A percentile compares a stretch with the other conserved stretches of the same genome.
Evolutionary conservation across 1,140 invertebrate species (phyloP).

Genomic region (Drosophila subpulchrella): DNA sequence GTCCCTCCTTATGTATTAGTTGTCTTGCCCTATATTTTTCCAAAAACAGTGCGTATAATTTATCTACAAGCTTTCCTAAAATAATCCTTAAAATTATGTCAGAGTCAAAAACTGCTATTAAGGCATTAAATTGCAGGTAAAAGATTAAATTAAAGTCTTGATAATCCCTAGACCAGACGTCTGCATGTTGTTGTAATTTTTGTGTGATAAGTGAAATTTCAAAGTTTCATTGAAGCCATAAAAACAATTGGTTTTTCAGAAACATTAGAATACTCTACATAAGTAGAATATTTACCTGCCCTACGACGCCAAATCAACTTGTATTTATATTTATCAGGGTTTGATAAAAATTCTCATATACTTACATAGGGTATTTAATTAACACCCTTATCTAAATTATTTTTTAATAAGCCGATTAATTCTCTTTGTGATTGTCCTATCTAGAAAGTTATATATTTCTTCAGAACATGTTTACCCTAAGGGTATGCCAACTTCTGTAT

Average conservation of each 20-base stretch:
- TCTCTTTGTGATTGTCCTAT: slow-evolving; percentile 10
- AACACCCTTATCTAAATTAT: not conserved
- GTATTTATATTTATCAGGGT: not conserved
- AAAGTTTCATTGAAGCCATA: slow-evolving; percentile 22
- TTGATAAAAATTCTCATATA: not conserved
- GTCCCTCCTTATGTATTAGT: too few relatives aligned
- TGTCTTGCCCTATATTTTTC: not conserved
- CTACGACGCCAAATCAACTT: not conserved
- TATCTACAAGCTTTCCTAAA: not conserved
- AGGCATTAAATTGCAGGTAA: slow-evolving; percentile 2
- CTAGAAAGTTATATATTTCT: not conserved
- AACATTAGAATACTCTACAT: slow-evolving; percentile 11
- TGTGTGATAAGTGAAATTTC: slow-evolving; percentile 16
- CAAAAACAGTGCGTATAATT: not conserved
- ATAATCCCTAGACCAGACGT: slow-evolving; percentile 45
- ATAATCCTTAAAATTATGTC: not conserved
- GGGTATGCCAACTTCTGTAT: slow-evolving; percentile 32
- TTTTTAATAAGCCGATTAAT: not conserved
- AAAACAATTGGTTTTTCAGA: slow-evolving; percentile 9
- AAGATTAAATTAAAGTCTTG: slow-evolving; percentile 33
- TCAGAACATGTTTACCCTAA: not conserved
- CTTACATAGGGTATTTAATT: not conserved
- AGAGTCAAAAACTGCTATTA: slow-evolving; percentile 21
- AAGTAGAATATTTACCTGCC: not conserved
- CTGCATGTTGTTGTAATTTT: slow-evolving; percentile 34